phyloP scores from a whole-genome alignment of 2,888 invertebrate genomes.

The Balanococcus diminutus region DNA sequence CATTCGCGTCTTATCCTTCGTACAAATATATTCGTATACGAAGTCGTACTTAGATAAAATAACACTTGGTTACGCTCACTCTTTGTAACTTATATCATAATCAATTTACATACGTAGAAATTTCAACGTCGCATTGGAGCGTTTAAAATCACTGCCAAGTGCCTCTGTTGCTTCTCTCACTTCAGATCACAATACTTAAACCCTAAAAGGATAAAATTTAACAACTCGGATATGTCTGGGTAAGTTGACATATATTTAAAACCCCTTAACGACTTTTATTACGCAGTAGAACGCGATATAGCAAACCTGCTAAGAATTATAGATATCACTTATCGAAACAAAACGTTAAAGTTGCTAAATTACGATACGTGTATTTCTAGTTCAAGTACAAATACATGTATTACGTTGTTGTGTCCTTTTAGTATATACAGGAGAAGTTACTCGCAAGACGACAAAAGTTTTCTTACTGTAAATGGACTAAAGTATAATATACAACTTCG shows the following conservation, averaged over 20 bases:
- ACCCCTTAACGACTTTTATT: constrained; percentile 3
- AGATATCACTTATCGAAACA: neutral
- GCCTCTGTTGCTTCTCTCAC: neutral
- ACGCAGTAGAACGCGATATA: neutral
- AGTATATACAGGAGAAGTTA: neutral
- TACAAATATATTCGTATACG: too few relatives aligned
- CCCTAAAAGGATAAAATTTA: neutral
- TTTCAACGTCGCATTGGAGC: constrained; percentile 1
- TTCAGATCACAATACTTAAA: neutral
- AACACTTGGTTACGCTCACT: neutral
- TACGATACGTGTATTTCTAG: neutral
- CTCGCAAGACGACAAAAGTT: neutral
- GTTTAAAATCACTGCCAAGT: constrained; percentile 16
- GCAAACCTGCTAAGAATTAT: neutral
- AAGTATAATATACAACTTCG: neutral
- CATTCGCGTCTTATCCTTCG: neutral
- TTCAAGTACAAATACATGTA: neutral
- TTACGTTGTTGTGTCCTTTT: neutral
- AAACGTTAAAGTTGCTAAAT: neutral
- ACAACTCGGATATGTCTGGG: neutral
- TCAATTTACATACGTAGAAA: constrained; percentile 17
- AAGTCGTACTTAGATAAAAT: neutral
- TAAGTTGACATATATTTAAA: neutral
- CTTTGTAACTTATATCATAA: neutral
- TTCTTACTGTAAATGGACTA: constrained; percentile 15